A percentile compares a stretch with the other conserved stretches of the same genome.
These are phyloP conservation scores for Ctenopoma kingsleyae DNA, from an alignment of 2,797 vertebrate species.

Conservation along the genomic window DNA sequence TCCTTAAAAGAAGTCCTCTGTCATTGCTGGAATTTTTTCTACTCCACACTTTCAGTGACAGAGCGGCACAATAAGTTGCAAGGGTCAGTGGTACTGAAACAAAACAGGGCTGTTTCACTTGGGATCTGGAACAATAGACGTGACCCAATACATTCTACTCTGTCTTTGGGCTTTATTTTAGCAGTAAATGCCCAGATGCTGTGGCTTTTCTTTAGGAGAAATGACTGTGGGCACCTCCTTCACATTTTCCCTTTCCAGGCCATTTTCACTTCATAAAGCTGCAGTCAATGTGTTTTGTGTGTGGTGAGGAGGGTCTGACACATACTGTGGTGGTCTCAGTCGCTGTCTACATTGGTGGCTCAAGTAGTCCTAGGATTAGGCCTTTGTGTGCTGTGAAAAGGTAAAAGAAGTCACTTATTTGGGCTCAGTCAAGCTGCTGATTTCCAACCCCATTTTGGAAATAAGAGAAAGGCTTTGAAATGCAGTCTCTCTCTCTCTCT, in stretches of 20 bases:
- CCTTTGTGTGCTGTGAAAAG: conserved; percentile 95
- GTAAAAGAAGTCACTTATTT: conserved; percentile 99
- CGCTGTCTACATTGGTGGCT: conserved; percentile 93
- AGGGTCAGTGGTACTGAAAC: conserved; percentile 94
- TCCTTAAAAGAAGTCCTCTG: conserved; percentile 68
- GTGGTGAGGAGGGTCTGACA: conserved; percentile 90
- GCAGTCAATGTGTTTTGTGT: conserved; percentile 97
- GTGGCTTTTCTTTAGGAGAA: conserved; percentile 88
- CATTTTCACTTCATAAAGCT: conserved; percentile 98
- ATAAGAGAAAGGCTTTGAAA: conserved; percentile 91
- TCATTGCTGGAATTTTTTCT: conserved; percentile 69
- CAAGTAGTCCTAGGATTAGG: conserved; percentile 96
- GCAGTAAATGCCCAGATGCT: conserved; percentile 93
- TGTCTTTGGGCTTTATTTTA: conserved; percentile 90
- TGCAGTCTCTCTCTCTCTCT: conserved; percentile 83
- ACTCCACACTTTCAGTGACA: conserved; percentile 91
- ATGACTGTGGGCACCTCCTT: conserved; percentile 92
- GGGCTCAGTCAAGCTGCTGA: conserved; percentile 97
- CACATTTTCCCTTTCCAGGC: conserved; percentile 90
- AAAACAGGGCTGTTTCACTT: conserved; percentile 90
- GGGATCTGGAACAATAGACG: conserved; percentile 85
- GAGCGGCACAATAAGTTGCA: conserved; percentile 88
- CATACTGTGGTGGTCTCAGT: conserved; percentile 94
- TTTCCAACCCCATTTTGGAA: conserved; percentile 88
- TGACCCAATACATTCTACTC: conserved; percentile 90